These are phyloP conservation scores for Halichoeres trimaculatus DNA, from an alignment of 2,113 vertebrate genomes.

Conservation along the genomic window DNA sequence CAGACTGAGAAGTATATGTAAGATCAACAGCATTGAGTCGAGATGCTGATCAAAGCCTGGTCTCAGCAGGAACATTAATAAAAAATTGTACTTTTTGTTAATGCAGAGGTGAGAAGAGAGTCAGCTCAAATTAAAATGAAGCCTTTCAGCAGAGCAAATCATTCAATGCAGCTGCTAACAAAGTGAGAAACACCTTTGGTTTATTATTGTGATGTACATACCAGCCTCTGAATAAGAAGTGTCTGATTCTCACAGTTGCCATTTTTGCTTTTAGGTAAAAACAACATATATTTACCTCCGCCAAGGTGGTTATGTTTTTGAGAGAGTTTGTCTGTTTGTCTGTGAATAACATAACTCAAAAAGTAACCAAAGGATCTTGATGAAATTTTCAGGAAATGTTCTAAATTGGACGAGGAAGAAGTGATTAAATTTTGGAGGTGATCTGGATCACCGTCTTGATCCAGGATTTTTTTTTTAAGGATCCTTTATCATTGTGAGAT, in stretches of 20 bases:
- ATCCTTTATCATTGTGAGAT: too few species aligned
- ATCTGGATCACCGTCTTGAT: too few species aligned
- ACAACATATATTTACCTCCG: too few species aligned
- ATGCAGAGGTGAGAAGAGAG: conserved; percentile 18
- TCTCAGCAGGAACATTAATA: conserved; percentile 29
- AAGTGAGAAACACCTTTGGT: neutral
- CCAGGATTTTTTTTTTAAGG: too few species aligned
- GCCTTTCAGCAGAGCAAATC: neutral
- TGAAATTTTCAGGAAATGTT: too few species aligned
- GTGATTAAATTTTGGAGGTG: too few species aligned
- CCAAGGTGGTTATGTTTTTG: too few species aligned
- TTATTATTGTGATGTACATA: neutral
- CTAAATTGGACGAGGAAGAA: too few species aligned
- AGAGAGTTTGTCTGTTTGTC: too few species aligned
- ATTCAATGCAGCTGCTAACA: neutral
- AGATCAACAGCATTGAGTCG: conserved; percentile 15
- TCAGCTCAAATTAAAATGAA: neutral
- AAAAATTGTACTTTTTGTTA: neutral
- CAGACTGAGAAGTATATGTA: neutral
- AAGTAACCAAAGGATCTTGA: too few species aligned
- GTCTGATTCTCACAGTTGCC: neutral
- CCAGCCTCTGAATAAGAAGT: neutral
- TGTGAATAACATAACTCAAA: too few species aligned
- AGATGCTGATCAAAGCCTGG: conserved; percentile 28
- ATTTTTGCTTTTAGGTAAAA: too few species aligned